These are phyloP conservation scores for Abramis brama DNA, from an alignment of 2,113 vertebrate genomes.

Conservation along the genomic window DNA sequence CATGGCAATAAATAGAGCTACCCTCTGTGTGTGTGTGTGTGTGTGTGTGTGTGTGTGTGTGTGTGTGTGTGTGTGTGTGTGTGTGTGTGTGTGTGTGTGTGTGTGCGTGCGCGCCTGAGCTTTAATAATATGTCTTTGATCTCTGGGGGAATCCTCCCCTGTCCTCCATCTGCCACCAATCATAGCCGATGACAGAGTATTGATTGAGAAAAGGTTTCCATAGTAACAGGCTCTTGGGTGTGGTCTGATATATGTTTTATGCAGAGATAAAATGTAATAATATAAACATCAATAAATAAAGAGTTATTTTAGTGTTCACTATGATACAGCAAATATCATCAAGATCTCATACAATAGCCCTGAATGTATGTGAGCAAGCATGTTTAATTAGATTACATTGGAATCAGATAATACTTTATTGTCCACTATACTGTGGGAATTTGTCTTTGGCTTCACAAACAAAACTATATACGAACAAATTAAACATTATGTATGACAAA, in stretches of 20 bases:
- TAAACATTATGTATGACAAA: background rate
- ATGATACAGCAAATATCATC: background rate
- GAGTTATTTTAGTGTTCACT: background rate
- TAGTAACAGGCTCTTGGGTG: conserved; percentile 44
- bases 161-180: conserved; percentile 49
- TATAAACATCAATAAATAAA: conserved; percentile 12
- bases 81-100: background rate
- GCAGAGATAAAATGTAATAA: conserved; percentile 17
- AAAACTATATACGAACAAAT: background rate
- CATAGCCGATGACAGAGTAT: conserved; percentile 42
- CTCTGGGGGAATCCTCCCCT: conserved; percentile 42
- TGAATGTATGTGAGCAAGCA: background rate
- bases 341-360: background rate
- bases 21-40: background rate
- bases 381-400: background rate
- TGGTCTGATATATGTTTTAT: conserved; percentile 40
- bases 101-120: background rate
- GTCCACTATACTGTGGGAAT: background rate
- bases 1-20: conserved; percentile 14
- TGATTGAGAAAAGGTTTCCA: conserved; percentile 42
- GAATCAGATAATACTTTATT: background rate
- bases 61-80: conserved; percentile 13
- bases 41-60: background rate
- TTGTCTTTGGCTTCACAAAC: background rate
- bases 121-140: conserved; percentile 43